These are phyloP conservation scores for Callithrix jacchus DNA, from an alignment of 2,113 vertebrate species.

Conservation along the genomic window DNA sequence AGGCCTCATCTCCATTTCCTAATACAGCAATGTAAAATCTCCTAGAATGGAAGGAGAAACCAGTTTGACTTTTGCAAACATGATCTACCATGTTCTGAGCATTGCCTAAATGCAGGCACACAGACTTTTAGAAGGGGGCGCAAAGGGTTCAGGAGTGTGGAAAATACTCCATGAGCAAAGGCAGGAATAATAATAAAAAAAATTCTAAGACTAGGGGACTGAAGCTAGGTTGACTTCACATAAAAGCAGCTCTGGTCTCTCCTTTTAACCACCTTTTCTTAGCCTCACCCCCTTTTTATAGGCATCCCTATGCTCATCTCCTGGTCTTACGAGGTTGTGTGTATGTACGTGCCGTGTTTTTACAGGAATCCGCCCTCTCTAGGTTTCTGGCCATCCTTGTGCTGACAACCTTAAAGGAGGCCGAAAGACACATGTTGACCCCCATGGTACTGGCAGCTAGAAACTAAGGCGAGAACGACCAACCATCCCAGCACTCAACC, in stretches of 20 bases:
- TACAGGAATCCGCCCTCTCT: background rate
- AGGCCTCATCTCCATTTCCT: background rate
- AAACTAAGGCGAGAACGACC: constrained; percentile 24
- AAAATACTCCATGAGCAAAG: background rate
- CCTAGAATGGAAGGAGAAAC: background rate
- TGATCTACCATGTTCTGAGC: background rate
- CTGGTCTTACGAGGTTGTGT: background rate
- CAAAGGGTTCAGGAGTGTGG: background rate
- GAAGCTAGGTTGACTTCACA: background rate
- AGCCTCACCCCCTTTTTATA: background rate
- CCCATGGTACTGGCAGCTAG: background rate
- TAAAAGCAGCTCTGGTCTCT: background rate
- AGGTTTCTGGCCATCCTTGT: background rate
- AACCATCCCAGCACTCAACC: background rate
- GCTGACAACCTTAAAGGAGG: background rate
- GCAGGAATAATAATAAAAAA: background rate
- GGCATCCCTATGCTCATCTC: background rate
- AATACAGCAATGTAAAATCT: constrained; percentile 34
- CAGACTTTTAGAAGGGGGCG: background rate
- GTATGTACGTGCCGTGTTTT: background rate
- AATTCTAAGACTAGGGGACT: background rate
- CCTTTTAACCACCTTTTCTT: background rate
- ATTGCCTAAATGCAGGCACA: background rate
- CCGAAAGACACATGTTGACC: background rate
- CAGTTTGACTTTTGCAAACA: background rate